Conservation (phyloP, 2,113 vertebrate species). For the Odontophorus gujanensis region DNA sequence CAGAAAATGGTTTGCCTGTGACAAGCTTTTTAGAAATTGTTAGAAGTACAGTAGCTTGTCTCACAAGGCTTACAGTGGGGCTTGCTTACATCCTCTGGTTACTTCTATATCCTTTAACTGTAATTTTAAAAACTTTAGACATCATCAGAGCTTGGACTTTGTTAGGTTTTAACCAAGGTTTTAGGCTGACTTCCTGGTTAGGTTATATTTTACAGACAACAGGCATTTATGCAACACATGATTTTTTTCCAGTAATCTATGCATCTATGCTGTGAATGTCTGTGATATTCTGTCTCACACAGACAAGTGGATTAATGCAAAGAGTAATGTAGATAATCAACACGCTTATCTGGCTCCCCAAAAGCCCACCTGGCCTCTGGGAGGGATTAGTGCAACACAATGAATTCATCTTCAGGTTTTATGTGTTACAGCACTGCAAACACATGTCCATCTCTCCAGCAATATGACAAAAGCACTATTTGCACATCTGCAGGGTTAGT, state of each 20-base stretch:
- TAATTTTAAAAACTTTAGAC: not conserved
- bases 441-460: slow-evolving; percentile 40
- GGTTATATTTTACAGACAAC: slow-evolving; percentile 25
- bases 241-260: slow-evolving; percentile 1
- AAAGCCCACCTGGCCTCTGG: slow-evolving; percentile 56
- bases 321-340: slow-evolving; percentile 28
- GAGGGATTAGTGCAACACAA: slow-evolving; percentile 55
- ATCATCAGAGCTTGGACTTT: not conserved
- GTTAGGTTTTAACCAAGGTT: not conserved
- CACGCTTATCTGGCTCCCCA: slow-evolving; percentile 32
- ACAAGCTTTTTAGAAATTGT: not conserved
- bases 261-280: not conserved
- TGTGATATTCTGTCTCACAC: not conserved
- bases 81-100: not conserved
- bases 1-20: not conserved
- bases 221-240: not conserved
- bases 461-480: slow-evolving; percentile 55
- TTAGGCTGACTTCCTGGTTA: not conserved
- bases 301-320: slow-evolving; percentile 30
- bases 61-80: not conserved
- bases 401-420: slow-evolving; percentile 62
- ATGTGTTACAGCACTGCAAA: slow-evolving; percentile 46
- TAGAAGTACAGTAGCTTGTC: not conserved
- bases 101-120: not conserved
- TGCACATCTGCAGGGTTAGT: slow-evolving; percentile 61